A percentile compares a stretch with the other conserved stretches of the same genome.
phyloP scores from a whole-genome alignment of 2,113 vertebrate genomes.

The Capra hircus region DNA sequence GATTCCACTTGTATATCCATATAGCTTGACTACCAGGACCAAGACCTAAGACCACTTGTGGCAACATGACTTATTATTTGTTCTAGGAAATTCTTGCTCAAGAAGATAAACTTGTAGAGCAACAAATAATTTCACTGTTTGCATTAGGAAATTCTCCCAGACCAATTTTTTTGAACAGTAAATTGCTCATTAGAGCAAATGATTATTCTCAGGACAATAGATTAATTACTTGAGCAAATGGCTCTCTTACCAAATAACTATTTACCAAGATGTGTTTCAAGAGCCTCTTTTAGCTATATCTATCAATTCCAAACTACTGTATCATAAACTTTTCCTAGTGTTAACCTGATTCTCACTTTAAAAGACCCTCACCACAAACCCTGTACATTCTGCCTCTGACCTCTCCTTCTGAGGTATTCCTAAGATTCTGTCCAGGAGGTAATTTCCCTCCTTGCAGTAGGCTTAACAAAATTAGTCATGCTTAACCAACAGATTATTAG shows the following conservation, averaged over 20 bases:
- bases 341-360: neutral
- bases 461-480: neutral
- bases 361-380: neutral
- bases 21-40: neutral
- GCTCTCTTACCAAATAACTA: neutral
- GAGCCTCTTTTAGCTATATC: neutral
- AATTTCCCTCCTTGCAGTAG: neutral
- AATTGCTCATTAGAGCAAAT: neutral
- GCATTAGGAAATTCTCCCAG: constrained; percentile 8
- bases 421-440: neutral
- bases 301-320: neutral
- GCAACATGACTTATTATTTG: neutral
- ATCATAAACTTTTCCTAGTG: neutral
- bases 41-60: neutral
- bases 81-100: constrained; percentile 15
- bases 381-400: neutral
- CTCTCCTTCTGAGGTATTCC: neutral
- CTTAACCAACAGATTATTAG: neutral
- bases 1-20: neutral
- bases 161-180: constrained; percentile 22
- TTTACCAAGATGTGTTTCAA: neutral
- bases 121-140: constrained; percentile 27
- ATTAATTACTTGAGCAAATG: neutral
- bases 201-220: neutral
- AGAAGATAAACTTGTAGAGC: neutral